Percentiles rank a stretch among this genome's conserved stretches.
Conservation (phyloP, 2,888 invertebrate genomes). For the Spodoptera exigua region DNA sequence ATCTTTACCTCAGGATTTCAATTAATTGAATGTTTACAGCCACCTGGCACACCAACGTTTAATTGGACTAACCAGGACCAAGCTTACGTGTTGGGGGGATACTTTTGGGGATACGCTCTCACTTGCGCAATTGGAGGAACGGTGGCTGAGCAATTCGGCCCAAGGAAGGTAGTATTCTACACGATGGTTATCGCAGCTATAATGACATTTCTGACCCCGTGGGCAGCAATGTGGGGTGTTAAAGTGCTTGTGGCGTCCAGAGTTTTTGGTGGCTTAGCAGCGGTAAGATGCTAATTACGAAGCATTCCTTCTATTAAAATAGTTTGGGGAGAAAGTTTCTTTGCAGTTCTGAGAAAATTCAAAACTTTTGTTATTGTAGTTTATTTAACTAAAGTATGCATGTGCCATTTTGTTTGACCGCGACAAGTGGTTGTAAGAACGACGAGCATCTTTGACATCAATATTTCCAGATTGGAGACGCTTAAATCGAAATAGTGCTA, state of each 20-base stretch:
- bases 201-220: conserved; percentile 32
- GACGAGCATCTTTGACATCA: too few relatives aligned
- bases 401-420: too few relatives aligned
- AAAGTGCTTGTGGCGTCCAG: conserved; percentile 19
- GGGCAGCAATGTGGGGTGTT: conserved; percentile 33
- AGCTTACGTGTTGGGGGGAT: conserved; percentile 78
- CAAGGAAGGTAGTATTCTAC: conserved; percentile 19
- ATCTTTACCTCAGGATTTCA: too few relatives aligned
- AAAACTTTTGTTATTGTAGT: too few relatives aligned
- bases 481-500: too few relatives aligned
- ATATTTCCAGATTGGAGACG: too few relatives aligned
- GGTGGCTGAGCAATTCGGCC: conserved; percentile 29
- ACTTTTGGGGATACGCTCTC: conserved; percentile 89
- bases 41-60: not conserved
- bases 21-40: not conserved
- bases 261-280: not conserved
- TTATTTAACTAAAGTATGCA: too few relatives aligned
- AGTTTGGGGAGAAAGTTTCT: too few relatives aligned
- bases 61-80: not conserved
- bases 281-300: not conserved
- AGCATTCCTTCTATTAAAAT: not conserved
- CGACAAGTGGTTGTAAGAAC: too few relatives aligned
- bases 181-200: conserved; percentile 15
- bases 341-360: too few relatives aligned
- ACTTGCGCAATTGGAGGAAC: conserved; percentile 60